These are phyloP conservation scores for Drosophila infuscata DNA, from an alignment of 2,888 invertebrate species.

Conservation along the genomic window DNA sequence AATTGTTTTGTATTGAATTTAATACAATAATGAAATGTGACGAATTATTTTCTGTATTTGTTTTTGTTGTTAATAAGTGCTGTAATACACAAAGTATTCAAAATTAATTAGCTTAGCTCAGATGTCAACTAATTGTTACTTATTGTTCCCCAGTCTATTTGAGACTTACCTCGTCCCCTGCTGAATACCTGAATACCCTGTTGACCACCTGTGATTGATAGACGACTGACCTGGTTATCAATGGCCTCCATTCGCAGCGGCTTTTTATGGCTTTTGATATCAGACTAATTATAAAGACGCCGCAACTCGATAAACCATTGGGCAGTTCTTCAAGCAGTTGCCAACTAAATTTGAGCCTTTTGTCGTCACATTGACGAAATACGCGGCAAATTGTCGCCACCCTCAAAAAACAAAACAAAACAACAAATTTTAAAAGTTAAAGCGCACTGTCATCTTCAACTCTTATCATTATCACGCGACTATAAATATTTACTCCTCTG, in stretches of 20 bases:
- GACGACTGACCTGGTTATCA: conserved; percentile 26
- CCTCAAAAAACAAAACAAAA: conserved; percentile 10
- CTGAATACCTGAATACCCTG: conserved; percentile 1
- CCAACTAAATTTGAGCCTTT: conserved; percentile 61
- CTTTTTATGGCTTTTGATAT: conserved; percentile 68
- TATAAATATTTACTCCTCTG: conserved; percentile 76
- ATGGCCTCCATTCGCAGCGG: conserved; percentile 48
- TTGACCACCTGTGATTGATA: conserved; percentile 54
- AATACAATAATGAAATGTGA: not conserved
- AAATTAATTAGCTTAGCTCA: conserved; percentile 52
- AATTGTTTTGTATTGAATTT: not conserved
- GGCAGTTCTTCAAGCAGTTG: conserved; percentile 35
- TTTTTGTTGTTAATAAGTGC: not conserved
- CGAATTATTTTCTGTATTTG: not conserved
- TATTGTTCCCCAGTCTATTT: not conserved
- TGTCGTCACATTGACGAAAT: conserved; percentile 67
- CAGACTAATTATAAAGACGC: conserved; percentile 74
- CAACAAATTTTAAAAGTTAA: conserved; percentile 31
- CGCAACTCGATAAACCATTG: conserved; percentile 62
- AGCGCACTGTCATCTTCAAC: conserved; percentile 54
- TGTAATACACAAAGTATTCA: not conserved
- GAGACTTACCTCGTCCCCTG: not conserved
- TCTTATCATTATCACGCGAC: conserved; percentile 70
- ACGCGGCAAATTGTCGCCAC: conserved; percentile 28
- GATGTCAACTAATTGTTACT: conserved; percentile 42